Evolutionary conservation across 35 echinoderm and acorn worm genomes (phyloP).

Genomic region (Patiria miniata): DNA sequence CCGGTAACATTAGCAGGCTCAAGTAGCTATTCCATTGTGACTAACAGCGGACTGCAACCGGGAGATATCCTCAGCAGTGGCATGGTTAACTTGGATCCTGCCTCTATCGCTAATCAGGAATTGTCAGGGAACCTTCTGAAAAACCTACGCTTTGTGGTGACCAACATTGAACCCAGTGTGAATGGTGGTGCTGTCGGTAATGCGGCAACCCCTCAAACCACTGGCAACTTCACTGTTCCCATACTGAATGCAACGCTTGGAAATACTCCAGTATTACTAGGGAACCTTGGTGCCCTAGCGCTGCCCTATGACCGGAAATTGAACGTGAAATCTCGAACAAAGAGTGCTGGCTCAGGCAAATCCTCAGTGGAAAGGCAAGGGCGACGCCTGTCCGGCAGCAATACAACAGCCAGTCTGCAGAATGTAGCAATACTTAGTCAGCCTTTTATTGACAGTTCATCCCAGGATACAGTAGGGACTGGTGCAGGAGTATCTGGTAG

Average conservation of each 20-base stretch:
- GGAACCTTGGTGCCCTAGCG: slow-evolving; percentile 73
- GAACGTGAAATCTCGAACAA: slow-evolving; percentile 90
- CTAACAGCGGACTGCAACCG: slow-evolving; percentile 75
- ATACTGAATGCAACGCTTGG: slow-evolving; percentile 71
- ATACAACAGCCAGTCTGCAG: slow-evolving; percentile 26
- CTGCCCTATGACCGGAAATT: slow-evolving; percentile 86
- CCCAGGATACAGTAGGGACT: slow-evolving; percentile 1
- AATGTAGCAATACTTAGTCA: slow-evolving; percentile 49
- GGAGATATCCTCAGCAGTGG: slow-evolving; percentile 54
- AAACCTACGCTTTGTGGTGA: slow-evolving; percentile 88
- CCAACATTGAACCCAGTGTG: slow-evolving; percentile 79
- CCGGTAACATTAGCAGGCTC: slow-evolving; percentile 43
- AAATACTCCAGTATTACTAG: slow-evolving; percentile 58
- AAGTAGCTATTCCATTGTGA: slow-evolving; percentile 47
- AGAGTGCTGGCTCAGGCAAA: slow-evolving; percentile 43
- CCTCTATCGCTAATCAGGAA: slow-evolving; percentile 37
- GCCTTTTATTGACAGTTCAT: slow-evolving; percentile 28
- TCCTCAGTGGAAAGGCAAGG: slow-evolving; percentile 49
- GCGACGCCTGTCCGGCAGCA: slow-evolving; percentile 61
- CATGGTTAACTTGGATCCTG: slow-evolving; percentile 62
- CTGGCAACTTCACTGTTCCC: slow-evolving; percentile 60
- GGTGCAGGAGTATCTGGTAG: background rate
- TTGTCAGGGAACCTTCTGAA: slow-evolving; percentile 61
- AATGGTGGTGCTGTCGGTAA: slow-evolving; percentile 52
- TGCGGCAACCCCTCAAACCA: slow-evolving; percentile 10